A percentile compares a stretch with the other conserved stretches of the same genome.
Evolutionary conservation across 2,113 vertebrate species (phyloP).

Genomic region (Albula glossodonta): DNA sequence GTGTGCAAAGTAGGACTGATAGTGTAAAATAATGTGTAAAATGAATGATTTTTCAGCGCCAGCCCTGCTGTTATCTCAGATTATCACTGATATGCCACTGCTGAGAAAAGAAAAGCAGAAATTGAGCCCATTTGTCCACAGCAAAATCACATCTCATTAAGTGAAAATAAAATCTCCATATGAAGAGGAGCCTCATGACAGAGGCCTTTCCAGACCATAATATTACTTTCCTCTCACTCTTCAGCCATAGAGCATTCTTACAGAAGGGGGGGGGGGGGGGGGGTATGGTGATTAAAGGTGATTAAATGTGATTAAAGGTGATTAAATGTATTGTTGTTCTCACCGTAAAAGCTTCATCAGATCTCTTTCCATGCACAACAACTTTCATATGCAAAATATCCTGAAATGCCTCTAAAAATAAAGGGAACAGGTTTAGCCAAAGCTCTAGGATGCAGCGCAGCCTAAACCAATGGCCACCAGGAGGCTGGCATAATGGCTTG

Average conservation of each 20-base stretch:
- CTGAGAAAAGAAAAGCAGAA: background rate
- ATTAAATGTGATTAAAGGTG: too few species aligned
- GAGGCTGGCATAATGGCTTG: background rate
- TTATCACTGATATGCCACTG: background rate
- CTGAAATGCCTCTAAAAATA: too few species aligned
- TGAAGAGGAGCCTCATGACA: background rate
- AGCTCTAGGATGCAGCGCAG: background rate
- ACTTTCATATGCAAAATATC: too few species aligned
- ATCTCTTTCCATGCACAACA: too few species aligned
- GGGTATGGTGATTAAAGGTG: too few species aligned
- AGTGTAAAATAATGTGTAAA: too few species aligned
- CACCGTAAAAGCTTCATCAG: too few species aligned
- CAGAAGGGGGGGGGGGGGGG: too few species aligned
- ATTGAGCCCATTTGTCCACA: background rate
- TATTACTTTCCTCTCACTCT: too few species aligned
- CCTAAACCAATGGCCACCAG: background rate
- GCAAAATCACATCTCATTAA: background rate
- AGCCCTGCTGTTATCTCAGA: background rate
- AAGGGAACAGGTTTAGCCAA: background rate
- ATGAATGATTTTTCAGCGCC: background rate
- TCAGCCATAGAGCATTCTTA: too few species aligned
- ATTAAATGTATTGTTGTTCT: too few species aligned
- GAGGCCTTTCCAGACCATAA: background rate
- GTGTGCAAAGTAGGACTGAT: too few species aligned
- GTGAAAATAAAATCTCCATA: background rate